Conservation (phyloP, 2,888 invertebrate species). For the Kuschelorhynchus macadamiae region DNA sequence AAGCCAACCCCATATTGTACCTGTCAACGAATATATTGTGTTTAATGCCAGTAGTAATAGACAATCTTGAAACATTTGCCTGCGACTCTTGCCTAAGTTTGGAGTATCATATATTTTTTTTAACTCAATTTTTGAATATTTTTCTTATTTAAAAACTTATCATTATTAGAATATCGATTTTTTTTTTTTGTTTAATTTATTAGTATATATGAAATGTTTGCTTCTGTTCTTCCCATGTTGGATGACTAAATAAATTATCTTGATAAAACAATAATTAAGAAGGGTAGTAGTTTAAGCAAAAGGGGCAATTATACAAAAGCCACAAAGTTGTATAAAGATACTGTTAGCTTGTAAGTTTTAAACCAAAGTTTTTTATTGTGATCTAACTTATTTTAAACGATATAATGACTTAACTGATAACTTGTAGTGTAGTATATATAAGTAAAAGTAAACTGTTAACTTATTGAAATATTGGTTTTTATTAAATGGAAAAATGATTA, state of each 20-base stretch:
- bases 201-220: neutral
- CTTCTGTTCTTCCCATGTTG: neutral
- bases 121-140: too few species aligned
- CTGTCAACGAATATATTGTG: conserved; percentile 60
- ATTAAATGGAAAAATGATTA: too few species aligned
- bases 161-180: neutral
- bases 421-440: neutral
- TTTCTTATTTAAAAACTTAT: too few species aligned
- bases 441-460: neutral
- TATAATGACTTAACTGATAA: conserved; percentile 13
- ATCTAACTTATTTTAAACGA: conserved; percentile 45
- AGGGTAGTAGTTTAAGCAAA: conserved; percentile 16
- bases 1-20: conserved; percentile 50
- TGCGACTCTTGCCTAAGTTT: neutral
- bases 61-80: conserved; percentile 17
- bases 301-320: neutral
- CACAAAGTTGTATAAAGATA: conserved; percentile 16
- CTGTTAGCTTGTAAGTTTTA: conserved; percentile 33
- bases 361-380: conserved; percentile 47
- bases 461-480: too few species aligned
- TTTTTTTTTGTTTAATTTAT: neutral
- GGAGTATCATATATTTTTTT: too few species aligned
- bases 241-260: neutral
- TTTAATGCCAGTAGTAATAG: conserved; percentile 46
- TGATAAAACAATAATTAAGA: conserved; percentile 3